These are phyloP conservation scores for Apis cerana DNA, from an alignment of 1,140 invertebrate species.

Conservation along the genomic window DNA sequence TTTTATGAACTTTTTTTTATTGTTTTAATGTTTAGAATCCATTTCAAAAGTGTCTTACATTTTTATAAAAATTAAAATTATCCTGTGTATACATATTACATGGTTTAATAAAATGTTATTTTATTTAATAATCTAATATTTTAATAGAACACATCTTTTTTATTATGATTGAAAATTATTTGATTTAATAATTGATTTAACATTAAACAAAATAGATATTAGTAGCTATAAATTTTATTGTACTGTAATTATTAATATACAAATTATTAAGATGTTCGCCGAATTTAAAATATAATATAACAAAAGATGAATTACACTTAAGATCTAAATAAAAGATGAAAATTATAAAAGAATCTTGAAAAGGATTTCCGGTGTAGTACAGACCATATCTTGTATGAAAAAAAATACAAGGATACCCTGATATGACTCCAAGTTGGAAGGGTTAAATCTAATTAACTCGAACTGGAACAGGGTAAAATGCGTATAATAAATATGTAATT, in stretches of 20 bases:
- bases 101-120: slow-evolving; percentile 1
- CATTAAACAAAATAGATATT: slow-evolving; percentile 40
- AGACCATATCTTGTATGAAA: slow-evolving; percentile 61
- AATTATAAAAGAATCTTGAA: slow-evolving; percentile 56
- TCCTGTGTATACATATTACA: slow-evolving; percentile 13
- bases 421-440: slow-evolving; percentile 70
- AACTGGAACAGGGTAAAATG: slow-evolving; percentile 72
- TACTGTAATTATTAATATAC: slow-evolving; percentile 78
- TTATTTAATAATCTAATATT: neutral
- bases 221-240: slow-evolving; percentile 80
- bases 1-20: too few species aligned
- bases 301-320: slow-evolving; percentile 66
- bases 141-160: slow-evolving; percentile 24
- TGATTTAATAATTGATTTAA: neutral
- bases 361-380: slow-evolving; percentile 58
- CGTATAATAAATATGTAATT: slow-evolving; percentile 29
- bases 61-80: too few species aligned
- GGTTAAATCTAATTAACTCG: slow-evolving; percentile 78
- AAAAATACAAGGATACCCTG: slow-evolving; percentile 59
- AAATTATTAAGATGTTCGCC: slow-evolving; percentile 72
- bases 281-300: slow-evolving; percentile 70
- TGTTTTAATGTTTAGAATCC: too few species aligned
- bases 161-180: neutral
- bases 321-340: slow-evolving; percentile 66
- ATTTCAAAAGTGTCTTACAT: too few species aligned